Percentiles rank a stretch among this genome's conserved stretches.
phyloP scores from a whole-genome alignment of 1,140 invertebrate species.

The Akabosia matsudoensis region DNA sequence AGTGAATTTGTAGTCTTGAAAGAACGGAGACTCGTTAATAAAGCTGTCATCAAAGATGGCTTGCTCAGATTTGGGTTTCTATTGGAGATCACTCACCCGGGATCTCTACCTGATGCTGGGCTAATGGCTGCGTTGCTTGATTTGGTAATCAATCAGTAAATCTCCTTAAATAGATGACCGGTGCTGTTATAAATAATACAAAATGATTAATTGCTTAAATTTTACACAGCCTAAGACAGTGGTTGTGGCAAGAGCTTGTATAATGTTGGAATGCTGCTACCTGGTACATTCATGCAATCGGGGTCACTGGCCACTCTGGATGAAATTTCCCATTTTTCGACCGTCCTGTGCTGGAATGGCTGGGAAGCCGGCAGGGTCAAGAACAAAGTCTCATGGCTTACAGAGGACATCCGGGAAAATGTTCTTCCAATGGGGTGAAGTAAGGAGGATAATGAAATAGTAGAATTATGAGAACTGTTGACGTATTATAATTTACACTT shows the following conservation, averaged over 20 bases:
- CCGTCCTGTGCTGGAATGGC: constrained; percentile 62
- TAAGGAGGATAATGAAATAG: constrained; percentile 53
- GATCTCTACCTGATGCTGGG: constrained; percentile 89
- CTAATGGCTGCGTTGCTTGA: constrained; percentile 92
- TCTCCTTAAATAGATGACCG: too few species aligned
- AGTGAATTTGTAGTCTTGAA: constrained; percentile 78
- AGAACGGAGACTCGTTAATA: constrained; percentile 73
- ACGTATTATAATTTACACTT: not conserved
- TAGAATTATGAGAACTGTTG: constrained; percentile 6
- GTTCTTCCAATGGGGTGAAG: constrained; percentile 96
- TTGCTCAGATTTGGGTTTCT: constrained; percentile 82
- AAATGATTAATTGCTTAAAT: too few species aligned
- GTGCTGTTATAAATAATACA: too few species aligned
- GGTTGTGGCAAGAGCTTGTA: constrained; percentile 80
- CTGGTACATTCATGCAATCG: constrained; percentile 96
- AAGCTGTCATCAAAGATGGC: constrained; percentile 70
- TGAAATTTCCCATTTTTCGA: constrained; percentile 79
- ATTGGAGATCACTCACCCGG: constrained; percentile 90
- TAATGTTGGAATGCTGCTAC: constrained; percentile 91
- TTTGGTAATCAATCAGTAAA: constrained; percentile 71
- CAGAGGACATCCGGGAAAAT: constrained; percentile 90
- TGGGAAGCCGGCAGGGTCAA: constrained; percentile 30
- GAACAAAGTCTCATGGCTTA: constrained; percentile 63
- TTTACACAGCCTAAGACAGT: constrained; percentile 81
- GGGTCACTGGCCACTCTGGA: constrained; percentile 93